Percentiles rank a stretch among this genome's conserved stretches.
Evolutionary conservation across 1,140 invertebrate species (phyloP).

Genomic region (Harpegnathos saltator): DNA sequence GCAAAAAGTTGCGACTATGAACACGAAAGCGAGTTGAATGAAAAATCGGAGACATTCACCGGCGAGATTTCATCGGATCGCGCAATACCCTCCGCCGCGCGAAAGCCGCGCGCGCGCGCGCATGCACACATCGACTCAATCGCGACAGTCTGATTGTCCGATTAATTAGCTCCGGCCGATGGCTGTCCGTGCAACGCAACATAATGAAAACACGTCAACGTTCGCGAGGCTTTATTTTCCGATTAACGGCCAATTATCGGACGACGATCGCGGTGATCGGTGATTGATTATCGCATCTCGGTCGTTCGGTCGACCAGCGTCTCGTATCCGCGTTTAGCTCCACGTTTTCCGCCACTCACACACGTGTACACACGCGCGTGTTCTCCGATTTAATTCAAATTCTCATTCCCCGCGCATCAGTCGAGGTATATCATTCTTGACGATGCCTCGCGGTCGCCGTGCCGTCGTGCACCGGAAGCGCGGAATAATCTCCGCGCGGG

Average conservation of each 20-base stretch:
- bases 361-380: too few species aligned
- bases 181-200: conserved; percentile 15
- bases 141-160: conserved; percentile 13
- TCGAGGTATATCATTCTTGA: conserved; percentile 16
- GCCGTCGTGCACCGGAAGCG: conserved; percentile 59
- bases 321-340: too few species aligned
- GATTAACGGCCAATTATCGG: conserved; percentile 67
- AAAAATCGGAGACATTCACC: background rate
- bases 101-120: too few species aligned
- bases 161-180: conserved; percentile 50
- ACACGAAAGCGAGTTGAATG: too few species aligned
- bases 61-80: background rate
- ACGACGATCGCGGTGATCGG: conserved; percentile 46
- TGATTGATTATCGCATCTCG: conserved; percentile 65
- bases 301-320: conserved; percentile 21
- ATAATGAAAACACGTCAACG: conserved; percentile 55
- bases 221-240: conserved; percentile 58
- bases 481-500: conserved; percentile 51
- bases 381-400: conserved; percentile 71
- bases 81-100: too few species aligned
- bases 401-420: conserved; percentile 6
- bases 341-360: too few species aligned
- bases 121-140: background rate
- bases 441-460: background rate
- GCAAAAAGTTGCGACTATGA: too few species aligned